Evolutionary conservation across 2,113 vertebrate genomes (phyloP), one percentile per base, ranked within the genome.

Genomic region (Aythya baeri): DNA sequence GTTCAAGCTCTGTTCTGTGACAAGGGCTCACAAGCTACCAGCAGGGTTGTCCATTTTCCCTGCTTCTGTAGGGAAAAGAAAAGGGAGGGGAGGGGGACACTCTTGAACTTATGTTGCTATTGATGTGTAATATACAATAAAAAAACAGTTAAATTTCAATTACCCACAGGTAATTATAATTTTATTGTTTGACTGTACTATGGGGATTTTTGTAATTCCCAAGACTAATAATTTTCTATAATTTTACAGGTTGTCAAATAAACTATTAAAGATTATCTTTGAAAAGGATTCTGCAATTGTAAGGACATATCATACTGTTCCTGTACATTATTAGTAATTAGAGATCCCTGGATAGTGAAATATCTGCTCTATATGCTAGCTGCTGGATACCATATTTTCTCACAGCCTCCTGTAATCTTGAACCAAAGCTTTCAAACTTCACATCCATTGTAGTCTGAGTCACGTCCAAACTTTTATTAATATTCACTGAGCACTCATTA

Each of bases 191-290:
- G 98, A 98, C 97, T 97, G 94, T 98, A 96, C 98, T 97, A 96
- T 83, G 83, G 98, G 98, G 98, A 98, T 98, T 98, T 98, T 98
- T 97, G 94, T 98, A 98, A 98, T 98, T 98, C 98, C 98, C 98
- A 97, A 98, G 98, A 97, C 98, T 98, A 98, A 98, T 98, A 98
- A 98, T 98, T 98, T 98, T 98, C 98, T 98, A 92, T 98, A 98
- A 98, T 98, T 98, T 98, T 98, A 98, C 98, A 98, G 97, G 97
- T 98, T 98, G 98, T 98, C 98, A 98, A 98, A 98, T 98, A 98
- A 98, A 98, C 98, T 98, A 98, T 98, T 98, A 98, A 97, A 98
- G 98, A 98, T 98, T 98, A 98, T 98, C 98, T 98, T 98, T 98
- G 98, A 98, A 98, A 98, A 98, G 97, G 97, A 97, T 89, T 98